Conservation (phyloP, 1,140 invertebrate genomes). For the Pararge aegeria region DNA sequence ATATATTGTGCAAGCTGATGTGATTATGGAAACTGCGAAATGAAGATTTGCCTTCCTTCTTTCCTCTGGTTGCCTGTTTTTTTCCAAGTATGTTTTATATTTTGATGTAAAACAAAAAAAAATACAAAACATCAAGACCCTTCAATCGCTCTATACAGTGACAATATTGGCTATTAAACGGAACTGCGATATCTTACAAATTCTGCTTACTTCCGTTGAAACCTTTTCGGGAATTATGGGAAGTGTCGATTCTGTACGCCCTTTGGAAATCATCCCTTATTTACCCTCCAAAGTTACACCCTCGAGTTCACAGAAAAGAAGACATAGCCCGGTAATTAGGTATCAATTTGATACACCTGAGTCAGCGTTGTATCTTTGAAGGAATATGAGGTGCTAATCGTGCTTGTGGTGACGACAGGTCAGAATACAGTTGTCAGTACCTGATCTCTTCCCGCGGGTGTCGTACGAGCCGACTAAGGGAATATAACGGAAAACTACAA, state of each 20-base stretch:
- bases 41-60: too few relatives aligned
- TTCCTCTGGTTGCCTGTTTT: too few relatives aligned
- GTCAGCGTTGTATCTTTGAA: constrained; percentile 14
- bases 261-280: constrained; percentile 49
- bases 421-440: too few relatives aligned
- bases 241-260: constrained; percentile 55
- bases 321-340: constrained; percentile 22
- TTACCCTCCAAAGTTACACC: neutral
- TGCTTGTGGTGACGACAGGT: too few relatives aligned
- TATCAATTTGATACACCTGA: constrained; percentile 19
- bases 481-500: too few relatives aligned
- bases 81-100: too few relatives aligned
- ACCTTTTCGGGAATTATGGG: constrained; percentile 60
- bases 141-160: constrained; percentile 25
- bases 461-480: too few relatives aligned
- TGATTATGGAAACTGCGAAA: too few relatives aligned
- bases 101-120: neutral
- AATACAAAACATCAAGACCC: constrained; percentile 43
- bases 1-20: too few relatives aligned
- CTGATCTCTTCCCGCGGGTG: too few relatives aligned
- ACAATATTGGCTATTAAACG: constrained; percentile 59
- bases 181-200: constrained; percentile 74
- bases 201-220: constrained; percentile 68
- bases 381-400: too few relatives aligned
- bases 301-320: constrained; percentile 29